Conservation (phyloP, 2,797 vertebrate genomes). For the Microhierax caerulescens region DNA sequence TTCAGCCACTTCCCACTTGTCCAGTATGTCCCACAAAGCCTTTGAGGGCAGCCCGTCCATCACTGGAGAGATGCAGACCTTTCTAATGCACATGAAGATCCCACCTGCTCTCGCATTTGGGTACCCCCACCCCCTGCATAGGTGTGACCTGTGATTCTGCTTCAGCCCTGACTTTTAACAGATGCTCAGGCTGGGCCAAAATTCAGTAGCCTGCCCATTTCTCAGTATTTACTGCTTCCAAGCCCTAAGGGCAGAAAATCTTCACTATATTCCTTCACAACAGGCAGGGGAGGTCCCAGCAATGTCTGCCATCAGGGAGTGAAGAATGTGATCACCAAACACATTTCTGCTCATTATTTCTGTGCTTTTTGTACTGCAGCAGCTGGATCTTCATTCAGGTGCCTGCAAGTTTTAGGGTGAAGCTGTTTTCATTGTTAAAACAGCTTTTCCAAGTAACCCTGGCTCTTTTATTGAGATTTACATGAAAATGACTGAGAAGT, state of each 20-base stretch:
- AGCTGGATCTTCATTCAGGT: neutral
- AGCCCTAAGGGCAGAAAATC: neutral
- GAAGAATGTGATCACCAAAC: neutral
- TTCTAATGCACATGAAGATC: neutral
- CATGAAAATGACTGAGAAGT: neutral
- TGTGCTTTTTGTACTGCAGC: neutral
- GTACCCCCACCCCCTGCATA: neutral
- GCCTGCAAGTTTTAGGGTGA: neutral
- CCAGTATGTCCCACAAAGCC: neutral
- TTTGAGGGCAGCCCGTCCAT: neutral
- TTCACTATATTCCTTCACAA: neutral
- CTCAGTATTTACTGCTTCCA: neutral
- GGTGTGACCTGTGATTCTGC: neutral
- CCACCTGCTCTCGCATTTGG: accelerated
- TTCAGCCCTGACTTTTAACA: neutral
- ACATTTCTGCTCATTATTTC: neutral
- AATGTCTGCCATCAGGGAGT: neutral
- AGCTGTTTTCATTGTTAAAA: neutral
- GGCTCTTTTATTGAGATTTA: neutral
- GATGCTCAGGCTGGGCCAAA: neutral
- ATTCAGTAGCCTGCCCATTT: neutral
- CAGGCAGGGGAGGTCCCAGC: neutral
- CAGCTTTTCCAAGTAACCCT: neutral
- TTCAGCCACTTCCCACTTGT: neutral
- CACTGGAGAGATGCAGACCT: neutral